A percentile compares a stretch with the other conserved stretches of the same genome.
These are phyloP conservation scores for Esox lucius DNA, from an alignment of 2,797 vertebrate species.

Conservation along the genomic window DNA sequence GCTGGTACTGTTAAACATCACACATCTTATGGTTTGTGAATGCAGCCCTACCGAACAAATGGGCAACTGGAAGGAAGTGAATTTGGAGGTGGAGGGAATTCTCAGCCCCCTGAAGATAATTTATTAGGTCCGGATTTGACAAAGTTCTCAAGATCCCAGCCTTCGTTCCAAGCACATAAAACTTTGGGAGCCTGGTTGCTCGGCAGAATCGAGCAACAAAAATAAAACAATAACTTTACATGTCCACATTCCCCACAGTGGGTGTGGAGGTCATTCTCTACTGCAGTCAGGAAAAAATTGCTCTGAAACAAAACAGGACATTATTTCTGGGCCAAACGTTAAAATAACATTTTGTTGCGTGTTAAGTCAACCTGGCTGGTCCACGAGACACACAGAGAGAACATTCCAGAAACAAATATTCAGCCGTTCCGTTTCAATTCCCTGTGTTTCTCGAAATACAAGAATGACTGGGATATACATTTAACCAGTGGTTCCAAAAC, in stretches of 20 bases:
- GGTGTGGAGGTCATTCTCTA: slow-evolving; percentile 23
- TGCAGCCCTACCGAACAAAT: background rate
- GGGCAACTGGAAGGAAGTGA: slow-evolving; percentile 6
- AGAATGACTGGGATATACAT: background rate
- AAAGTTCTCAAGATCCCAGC: slow-evolving; percentile 16
- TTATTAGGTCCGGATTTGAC: slow-evolving; percentile 7
- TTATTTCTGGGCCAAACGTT: slow-evolving; percentile 50
- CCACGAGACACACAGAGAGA: slow-evolving; percentile 38
- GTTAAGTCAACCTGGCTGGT: slow-evolving; percentile 40
- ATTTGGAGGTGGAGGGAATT: slow-evolving; percentile 11
- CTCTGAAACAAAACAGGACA: slow-evolving; percentile 43
- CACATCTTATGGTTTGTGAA: background rate
- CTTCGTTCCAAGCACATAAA: slow-evolving; percentile 14
- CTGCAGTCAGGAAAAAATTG: slow-evolving; percentile 29
- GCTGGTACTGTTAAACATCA: background rate
- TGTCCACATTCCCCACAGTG: slow-evolving; percentile 30
- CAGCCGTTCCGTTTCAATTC: slow-evolving; percentile 13
- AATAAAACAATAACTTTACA: slow-evolving; percentile 45
- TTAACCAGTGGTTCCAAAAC: background rate
- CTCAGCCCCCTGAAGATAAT: slow-evolving; percentile 7
- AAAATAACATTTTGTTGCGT: slow-evolving; percentile 52
- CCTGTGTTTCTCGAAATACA: slow-evolving; percentile 11
- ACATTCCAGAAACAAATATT: slow-evolving; percentile 14
- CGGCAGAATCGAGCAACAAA: slow-evolving; percentile 47
- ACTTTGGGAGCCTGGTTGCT: slow-evolving; percentile 44